Conservation (phyloP, 1,140 invertebrate species). For the Condylostylus longicornis region DNA sequence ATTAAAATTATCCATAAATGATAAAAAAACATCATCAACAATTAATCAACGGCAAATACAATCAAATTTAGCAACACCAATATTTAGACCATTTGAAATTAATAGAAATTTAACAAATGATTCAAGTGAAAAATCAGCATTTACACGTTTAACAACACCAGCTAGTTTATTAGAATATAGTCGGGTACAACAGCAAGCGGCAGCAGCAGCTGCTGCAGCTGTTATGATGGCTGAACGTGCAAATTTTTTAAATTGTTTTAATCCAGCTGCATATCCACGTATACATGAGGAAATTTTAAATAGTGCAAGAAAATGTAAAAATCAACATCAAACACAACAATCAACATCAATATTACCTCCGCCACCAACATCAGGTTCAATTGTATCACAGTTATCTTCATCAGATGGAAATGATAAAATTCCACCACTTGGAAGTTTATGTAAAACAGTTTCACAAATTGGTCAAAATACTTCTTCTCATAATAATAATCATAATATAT, state of each 20-base stretch:
- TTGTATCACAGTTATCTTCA: constrained; percentile 12
- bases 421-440: constrained; percentile 41
- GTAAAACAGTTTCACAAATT: constrained; percentile 46
- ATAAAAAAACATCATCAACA: no score
- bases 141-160: constrained; percentile 17
- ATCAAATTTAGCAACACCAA: no score
- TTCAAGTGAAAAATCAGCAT: constrained; percentile 21
- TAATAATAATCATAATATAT: no score
- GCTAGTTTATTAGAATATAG: constrained; percentile 25
- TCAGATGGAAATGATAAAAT: constrained; percentile 16
- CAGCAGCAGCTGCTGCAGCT: constrained; percentile 24
- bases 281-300: constrained; percentile 31
- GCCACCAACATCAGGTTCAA: constrained; percentile 4
- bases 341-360: constrained; percentile 5
- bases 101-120: constrained; percentile 14
- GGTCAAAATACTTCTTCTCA: constrained; percentile 30
- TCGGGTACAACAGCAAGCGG: constrained; percentile 22
- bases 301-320: constrained; percentile 21
- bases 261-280: constrained; percentile 28
- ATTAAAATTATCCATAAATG: constrained; percentile 1
- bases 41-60: no score
- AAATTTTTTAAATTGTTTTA: constrained; percentile 29
- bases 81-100: constrained; percentile 26
- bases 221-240: constrained; percentile 30
- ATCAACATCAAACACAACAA: no score